Percentiles rank a stretch among this genome's conserved stretches.
phyloP scores from a whole-genome alignment of 2,888 invertebrate genomes.

The Acleris holmiana region DNA sequence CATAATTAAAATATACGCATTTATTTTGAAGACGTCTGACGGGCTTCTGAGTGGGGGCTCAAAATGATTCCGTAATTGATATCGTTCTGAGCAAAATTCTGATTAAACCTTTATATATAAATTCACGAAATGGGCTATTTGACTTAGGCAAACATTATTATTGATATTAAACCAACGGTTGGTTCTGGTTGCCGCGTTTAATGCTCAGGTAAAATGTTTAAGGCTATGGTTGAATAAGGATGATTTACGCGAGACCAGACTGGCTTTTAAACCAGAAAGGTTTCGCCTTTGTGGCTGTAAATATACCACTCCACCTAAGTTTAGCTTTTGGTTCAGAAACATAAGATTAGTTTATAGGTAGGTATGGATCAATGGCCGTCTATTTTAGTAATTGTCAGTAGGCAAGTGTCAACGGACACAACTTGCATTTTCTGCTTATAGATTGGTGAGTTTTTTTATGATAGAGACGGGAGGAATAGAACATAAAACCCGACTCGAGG shows the following conservation, averaged over 20 bases:
- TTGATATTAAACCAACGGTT: constrained; percentile 25
- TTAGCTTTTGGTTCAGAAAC: too few relatives aligned
- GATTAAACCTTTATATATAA: constrained; percentile 33
- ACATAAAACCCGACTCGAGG: too few relatives aligned
- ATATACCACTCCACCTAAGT: too few relatives aligned
- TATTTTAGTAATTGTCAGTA: too few relatives aligned
- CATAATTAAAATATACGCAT: constrained; percentile 82
- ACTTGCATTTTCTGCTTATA: too few relatives aligned
- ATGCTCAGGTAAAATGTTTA: constrained; percentile 11
- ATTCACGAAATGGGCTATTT: constrained; percentile 32
- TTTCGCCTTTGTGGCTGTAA: too few relatives aligned
- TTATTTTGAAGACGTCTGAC: constrained; percentile 67
- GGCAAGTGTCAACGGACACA: too few relatives aligned
- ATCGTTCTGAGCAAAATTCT: constrained; percentile 40
- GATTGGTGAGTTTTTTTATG: too few relatives aligned
- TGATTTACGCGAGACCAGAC: background rate
- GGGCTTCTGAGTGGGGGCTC: constrained; percentile 41
- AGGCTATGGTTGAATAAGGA: constrained; percentile 6
- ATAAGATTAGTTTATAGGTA: too few relatives aligned
- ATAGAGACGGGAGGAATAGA: too few relatives aligned
- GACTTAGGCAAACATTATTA: constrained; percentile 26
- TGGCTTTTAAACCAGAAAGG: too few relatives aligned
- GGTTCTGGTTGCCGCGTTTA: constrained; percentile 17
- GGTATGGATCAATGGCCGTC: too few relatives aligned
- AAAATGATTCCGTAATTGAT: constrained; percentile 46